phyloP scores from a whole-genome alignment of 2,113 vertebrate genomes.

The Ophiodon elongatus region DNA sequence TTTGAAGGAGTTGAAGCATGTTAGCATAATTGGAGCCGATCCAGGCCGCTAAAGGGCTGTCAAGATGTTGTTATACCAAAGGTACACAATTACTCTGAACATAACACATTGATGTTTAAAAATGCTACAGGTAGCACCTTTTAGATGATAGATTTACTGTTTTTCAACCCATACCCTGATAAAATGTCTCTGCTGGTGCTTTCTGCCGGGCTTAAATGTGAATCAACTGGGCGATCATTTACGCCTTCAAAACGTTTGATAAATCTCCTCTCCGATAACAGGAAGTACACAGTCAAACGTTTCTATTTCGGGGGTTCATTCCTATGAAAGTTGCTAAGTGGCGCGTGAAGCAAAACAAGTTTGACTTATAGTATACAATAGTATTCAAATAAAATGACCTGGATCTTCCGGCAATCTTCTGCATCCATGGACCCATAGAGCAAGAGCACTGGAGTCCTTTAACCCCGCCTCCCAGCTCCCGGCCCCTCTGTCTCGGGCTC shows the following conservation, averaged over 20 bases:
- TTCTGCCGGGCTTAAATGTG: not conserved
- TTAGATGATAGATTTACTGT: constrained; percentile 2
- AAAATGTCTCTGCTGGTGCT: not conserved
- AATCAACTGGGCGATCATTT: not conserved
- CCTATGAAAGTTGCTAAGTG: not conserved
- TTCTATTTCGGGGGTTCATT: not conserved
- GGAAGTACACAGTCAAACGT: constrained; percentile 4
- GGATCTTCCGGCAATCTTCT: too few species aligned
- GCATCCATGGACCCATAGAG: too few species aligned
- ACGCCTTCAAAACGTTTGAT: constrained; percentile 3
- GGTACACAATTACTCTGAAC: not conserved
- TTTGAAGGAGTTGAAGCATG: constrained; percentile 1
- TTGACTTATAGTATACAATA: too few species aligned
- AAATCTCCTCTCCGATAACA: not conserved
- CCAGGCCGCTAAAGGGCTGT: constrained; percentile 6
- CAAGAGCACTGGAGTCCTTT: too few species aligned
- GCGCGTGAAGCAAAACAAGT: too few species aligned
- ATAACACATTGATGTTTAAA: not conserved
- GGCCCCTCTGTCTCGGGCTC: not conserved
- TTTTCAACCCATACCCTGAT: constrained; percentile 10
- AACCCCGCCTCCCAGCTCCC: too few species aligned
- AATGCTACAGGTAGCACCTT: constrained; percentile 21
- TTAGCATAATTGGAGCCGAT: constrained; percentile 2
- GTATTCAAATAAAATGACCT: too few species aligned
- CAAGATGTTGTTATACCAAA: not conserved